Evolutionary conservation across 2,113 vertebrate species (phyloP).

Genomic region (Scytalopus superciliaris): DNA sequence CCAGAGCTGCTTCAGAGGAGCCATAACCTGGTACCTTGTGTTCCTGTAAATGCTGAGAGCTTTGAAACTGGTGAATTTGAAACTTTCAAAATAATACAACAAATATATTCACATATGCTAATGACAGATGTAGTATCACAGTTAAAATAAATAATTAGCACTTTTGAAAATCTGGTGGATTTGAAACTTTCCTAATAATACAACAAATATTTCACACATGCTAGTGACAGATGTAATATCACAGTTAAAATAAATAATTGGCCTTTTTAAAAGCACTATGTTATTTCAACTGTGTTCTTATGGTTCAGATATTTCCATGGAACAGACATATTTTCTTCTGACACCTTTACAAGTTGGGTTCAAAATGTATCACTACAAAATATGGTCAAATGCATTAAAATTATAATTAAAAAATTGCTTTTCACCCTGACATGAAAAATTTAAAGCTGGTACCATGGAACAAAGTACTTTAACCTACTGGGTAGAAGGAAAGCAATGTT

Average conservation of each 20-base stretch:
- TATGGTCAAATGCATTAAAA: conserved; percentile 59
- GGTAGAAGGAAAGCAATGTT: conserved; percentile 55
- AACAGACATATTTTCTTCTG: conserved; percentile 60
- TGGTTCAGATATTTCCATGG: conserved; percentile 29
- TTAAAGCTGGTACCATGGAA: conserved; percentile 22
- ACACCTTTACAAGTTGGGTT: conserved; percentile 62
- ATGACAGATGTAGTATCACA: conserved; percentile 32
- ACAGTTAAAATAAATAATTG: conserved; percentile 64
- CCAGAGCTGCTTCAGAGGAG: not conserved
- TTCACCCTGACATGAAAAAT: conserved; percentile 64
- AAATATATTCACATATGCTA: not conserved
- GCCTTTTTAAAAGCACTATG: conserved; percentile 37
- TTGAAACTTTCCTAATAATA: not conserved
- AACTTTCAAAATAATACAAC: not conserved
- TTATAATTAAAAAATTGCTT: conserved; percentile 66
- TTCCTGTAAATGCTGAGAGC: not conserved
- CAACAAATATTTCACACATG: not conserved
- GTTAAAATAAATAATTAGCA: conserved; percentile 63
- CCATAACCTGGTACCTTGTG: not conserved
- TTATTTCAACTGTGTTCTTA: conserved; percentile 41
- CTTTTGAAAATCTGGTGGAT: not conserved
- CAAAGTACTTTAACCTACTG: conserved; percentile 54
- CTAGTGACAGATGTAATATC: conserved; percentile 41
- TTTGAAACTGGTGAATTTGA: not conserved
- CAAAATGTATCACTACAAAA: conserved; percentile 49